Evolutionary conservation across 2,888 invertebrate genomes (phyloP), one percentile per base, ranked within the genome.

Genomic region (Agrotis clavis): DNA sequence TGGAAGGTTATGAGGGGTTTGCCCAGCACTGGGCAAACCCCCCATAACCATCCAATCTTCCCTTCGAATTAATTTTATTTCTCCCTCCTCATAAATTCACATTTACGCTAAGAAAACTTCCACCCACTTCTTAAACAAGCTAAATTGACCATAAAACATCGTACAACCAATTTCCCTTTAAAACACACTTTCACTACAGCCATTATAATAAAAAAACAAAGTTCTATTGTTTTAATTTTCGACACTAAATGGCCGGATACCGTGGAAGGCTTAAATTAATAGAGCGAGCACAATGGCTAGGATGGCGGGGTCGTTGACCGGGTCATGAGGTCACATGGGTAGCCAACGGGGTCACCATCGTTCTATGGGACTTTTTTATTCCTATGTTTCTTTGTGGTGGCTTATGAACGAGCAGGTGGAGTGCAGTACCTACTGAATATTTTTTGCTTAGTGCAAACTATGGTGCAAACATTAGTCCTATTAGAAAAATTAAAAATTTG

Each of bases 291-390:
- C 89, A 89, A 90, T 89, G 79, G 70, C 83, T 77, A 77, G 83
- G 76, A 80, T 74, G 63, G 75, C 59, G 76, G 84, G 94, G 93
- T 92, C 93, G 83, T 81, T 81, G 93, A 86, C 94, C 94, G 91
- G 92, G 93, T 93, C 95, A 93, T 89, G 92, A 90, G 94, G 94
- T 92, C 95, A 91, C 87, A 84, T 88, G 86, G 88, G 86, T 84
- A 83, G 81, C 80, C 74, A 67, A 74, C 57, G 51, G 19, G 30
- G 51, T 63, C 71, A 50, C 68, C 60, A 83, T 87, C 84, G 82
- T 81, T 80, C 73, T 70, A 78, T 74, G 51, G 56, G 41, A 62
- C 45, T 79, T 77, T 41, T 77, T 75, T 75, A 77, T 67, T 67
- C 61, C 61, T 67, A 64, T 60, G 47, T 48, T 67, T 75, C 66